A percentile compares a stretch with the other conserved stretches of the same genome.
phyloP scores from a whole-genome alignment of 2,113 vertebrate species.

The Aldabrachelys gigantea region DNA sequence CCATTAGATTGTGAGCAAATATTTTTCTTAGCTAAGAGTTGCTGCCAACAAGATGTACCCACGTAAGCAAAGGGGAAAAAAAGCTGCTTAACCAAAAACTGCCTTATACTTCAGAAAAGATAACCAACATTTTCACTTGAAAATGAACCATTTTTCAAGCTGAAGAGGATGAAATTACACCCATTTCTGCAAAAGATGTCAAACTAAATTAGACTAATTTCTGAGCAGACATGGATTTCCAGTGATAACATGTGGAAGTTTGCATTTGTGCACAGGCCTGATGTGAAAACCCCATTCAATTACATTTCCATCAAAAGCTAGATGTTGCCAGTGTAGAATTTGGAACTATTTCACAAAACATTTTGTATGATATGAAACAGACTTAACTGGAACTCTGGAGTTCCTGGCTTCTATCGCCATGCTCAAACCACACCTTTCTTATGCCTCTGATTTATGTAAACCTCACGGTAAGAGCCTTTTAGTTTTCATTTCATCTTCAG shows the following conservation, averaged over 20 bases:
- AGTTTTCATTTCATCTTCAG: background rate
- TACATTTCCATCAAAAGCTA: background rate
- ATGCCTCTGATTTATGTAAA: background rate
- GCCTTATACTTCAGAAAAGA: background rate
- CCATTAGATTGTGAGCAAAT: fast-evolving
- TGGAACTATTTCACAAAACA: fast-evolving
- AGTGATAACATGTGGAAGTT: fast-evolving
- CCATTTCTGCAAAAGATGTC: background rate
- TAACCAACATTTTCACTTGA: background rate
- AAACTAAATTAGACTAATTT: background rate
- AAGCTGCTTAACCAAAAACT: background rate
- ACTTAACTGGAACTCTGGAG: background rate
- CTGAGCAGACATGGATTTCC: background rate
- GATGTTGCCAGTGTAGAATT: fast-evolving
- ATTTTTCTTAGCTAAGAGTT: background rate
- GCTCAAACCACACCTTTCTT: background rate
- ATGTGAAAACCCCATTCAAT: background rate
- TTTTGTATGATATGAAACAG: background rate
- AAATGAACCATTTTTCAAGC: background rate
- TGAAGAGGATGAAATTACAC: background rate
- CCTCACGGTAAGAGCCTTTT: fast-evolving
- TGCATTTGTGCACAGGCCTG: background rate
- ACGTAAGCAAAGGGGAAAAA: background rate
- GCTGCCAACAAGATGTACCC: fast-evolving
- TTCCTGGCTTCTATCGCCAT: background rate